phyloP scores from a whole-genome alignment of 1,140 invertebrate species.

The Atta colombica region DNA sequence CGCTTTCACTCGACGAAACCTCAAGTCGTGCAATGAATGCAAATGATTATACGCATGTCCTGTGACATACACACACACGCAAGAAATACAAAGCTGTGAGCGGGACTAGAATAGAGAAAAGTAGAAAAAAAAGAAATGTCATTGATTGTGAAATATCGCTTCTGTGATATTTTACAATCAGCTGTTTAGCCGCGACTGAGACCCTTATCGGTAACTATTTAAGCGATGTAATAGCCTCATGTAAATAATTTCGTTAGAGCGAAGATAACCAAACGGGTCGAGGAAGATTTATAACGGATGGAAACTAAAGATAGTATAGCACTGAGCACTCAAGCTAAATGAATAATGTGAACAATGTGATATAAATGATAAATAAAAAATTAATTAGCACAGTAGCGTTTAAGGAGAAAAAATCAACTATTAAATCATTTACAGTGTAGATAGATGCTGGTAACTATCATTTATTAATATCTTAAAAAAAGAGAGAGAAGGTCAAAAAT shows the following conservation, averaged over 20 bases:
- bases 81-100: neutral
- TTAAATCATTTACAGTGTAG: slow-evolving; percentile 83
- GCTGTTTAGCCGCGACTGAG: slow-evolving; percentile 22
- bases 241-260: slow-evolving; percentile 55
- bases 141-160: neutral
- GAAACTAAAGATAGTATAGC: slow-evolving; percentile 51
- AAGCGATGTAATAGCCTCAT: slow-evolving; percentile 61
- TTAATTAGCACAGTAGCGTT: slow-evolving; percentile 83
- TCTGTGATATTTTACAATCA: slow-evolving; percentile 37
- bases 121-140: neutral
- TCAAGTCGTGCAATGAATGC: slow-evolving; percentile 63
- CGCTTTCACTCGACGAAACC: slow-evolving; percentile 7
- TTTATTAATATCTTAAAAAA: slow-evolving; percentile 81
- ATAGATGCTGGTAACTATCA: slow-evolving; percentile 81
- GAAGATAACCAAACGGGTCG: neutral
- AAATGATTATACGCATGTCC: slow-evolving; percentile 43
- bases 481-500: slow-evolving; percentile 77
- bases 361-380: slow-evolving; percentile 85
- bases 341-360: slow-evolving; percentile 84
- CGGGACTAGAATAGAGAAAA: neutral
- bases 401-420: slow-evolving; percentile 79
- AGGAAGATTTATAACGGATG: neutral
- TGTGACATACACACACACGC: slow-evolving; percentile 33
- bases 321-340: slow-evolving; percentile 23
- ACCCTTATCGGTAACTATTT: slow-evolving; percentile 28